Conservation (phyloP, 2,888 invertebrate species). For the Limnephilus marmoratus region DNA sequence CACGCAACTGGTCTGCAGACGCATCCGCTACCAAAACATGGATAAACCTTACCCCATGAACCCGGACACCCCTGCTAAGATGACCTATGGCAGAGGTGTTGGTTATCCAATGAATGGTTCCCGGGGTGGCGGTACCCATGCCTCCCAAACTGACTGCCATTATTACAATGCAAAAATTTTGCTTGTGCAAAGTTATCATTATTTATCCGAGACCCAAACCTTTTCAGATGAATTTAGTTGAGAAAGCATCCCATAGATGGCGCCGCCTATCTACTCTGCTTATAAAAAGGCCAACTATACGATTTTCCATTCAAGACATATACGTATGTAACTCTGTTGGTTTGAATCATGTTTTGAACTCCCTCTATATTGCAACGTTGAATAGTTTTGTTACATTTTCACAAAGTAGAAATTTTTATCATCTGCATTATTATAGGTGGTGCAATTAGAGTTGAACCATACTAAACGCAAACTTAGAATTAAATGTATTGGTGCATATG, state of each 20-base stretch:
- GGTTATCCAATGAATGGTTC: no score
- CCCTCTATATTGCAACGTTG: background rate
- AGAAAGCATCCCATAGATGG: background rate
- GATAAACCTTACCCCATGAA: no score
- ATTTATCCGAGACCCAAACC: slow-evolving; percentile 39
- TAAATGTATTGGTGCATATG: no score
- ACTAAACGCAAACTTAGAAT: no score
- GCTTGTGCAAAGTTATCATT: background rate
- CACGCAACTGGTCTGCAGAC: no score
- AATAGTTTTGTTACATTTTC: background rate
- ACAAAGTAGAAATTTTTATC: background rate
- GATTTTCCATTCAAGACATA: background rate
- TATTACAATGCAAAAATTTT: no score
- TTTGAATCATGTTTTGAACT: background rate
- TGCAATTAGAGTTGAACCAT: background rate
- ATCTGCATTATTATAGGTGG: background rate
- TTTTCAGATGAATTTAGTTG: slow-evolving; percentile 31
- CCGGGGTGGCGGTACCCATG: no score
- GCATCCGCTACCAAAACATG: no score
- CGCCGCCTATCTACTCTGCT: background rate
- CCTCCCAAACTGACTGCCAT: no score
- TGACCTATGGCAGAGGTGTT: no score
- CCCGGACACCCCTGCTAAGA: no score
- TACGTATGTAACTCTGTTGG: background rate
- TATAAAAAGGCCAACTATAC: background rate